phyloP scores from a whole-genome alignment of 1,140 invertebrate species.

The Uloborus diversus region DNA sequence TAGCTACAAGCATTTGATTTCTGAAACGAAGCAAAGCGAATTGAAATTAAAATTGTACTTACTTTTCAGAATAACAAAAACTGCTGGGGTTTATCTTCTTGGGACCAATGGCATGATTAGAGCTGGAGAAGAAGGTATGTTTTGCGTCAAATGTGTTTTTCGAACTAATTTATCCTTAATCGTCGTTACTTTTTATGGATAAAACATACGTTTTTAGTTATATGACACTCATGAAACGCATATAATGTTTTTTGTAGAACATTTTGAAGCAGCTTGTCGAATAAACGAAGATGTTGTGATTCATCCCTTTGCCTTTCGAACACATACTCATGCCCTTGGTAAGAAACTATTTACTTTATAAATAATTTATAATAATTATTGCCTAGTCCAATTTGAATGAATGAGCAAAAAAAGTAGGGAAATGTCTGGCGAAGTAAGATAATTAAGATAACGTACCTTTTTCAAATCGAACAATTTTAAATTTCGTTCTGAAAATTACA shows the following conservation, averaged over 20 bases:
- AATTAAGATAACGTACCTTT: no score
- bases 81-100: slow-evolving; percentile 87
- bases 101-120: slow-evolving; percentile 83
- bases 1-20: no score
- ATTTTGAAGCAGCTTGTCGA: slow-evolving; percentile 88
- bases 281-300: slow-evolving; percentile 83
- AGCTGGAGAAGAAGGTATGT: slow-evolving; percentile 69
- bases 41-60: neutral
- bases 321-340: slow-evolving; percentile 91
- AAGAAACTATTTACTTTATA: slow-evolving; percentile 61
- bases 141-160: no score
- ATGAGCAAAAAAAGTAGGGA: no score
- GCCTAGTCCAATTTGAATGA: no score
- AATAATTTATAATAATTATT: neutral
- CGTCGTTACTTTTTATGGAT: neutral
- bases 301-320: slow-evolving; percentile 93
- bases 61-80: slow-evolving; percentile 70
- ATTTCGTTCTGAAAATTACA: no score
- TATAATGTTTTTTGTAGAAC: slow-evolving; percentile 66
- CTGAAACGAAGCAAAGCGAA: no score
- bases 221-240: no score
- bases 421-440: no score
- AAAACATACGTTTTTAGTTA: no score
- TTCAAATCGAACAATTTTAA: no score
- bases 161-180: no score